These are phyloP conservation scores for Prietella phreatophila DNA, from an alignment of 2,113 vertebrate species.

Conservation along the genomic window DNA sequence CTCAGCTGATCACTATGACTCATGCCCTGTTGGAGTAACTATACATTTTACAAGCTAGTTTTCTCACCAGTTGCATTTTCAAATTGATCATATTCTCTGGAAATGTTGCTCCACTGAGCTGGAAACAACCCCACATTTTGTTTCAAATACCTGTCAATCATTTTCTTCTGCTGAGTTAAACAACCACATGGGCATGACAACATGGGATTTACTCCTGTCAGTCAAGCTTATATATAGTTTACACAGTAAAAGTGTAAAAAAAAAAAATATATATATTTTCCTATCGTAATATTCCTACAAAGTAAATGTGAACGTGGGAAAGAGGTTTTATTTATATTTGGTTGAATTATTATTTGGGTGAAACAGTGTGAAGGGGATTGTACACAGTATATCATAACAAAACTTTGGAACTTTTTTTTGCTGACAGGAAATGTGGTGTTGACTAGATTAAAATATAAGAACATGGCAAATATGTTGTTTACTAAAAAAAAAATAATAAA, in stretches of 20 bases:
- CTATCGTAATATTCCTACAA: not conserved
- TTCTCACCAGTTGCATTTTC: not conserved
- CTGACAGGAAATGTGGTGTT: not conserved
- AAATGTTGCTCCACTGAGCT: not conserved
- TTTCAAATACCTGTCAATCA: constrained; percentile 31
- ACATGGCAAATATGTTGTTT: not conserved
- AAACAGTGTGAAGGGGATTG: no score
- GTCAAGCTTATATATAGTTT: not conserved
- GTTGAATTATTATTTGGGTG: no score
- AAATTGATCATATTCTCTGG: not conserved
- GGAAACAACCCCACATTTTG: constrained; percentile 4
- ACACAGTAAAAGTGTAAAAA: no score
- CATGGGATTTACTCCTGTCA: constrained; percentile 28
- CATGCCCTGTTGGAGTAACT: not conserved
- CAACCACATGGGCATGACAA: not conserved
- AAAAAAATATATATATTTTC: not conserved
- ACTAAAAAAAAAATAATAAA: not conserved
- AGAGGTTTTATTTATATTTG: not conserved
- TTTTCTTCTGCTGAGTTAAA: constrained; percentile 21
- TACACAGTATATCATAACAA: not conserved
- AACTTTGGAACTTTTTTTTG: not conserved
- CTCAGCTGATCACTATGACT: not conserved
- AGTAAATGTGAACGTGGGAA: not conserved
- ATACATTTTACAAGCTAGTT: not conserved
- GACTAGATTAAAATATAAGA: not conserved